Conservation (phyloP, 2,113 vertebrate genomes). For the Ondatra zibethicus region DNA sequence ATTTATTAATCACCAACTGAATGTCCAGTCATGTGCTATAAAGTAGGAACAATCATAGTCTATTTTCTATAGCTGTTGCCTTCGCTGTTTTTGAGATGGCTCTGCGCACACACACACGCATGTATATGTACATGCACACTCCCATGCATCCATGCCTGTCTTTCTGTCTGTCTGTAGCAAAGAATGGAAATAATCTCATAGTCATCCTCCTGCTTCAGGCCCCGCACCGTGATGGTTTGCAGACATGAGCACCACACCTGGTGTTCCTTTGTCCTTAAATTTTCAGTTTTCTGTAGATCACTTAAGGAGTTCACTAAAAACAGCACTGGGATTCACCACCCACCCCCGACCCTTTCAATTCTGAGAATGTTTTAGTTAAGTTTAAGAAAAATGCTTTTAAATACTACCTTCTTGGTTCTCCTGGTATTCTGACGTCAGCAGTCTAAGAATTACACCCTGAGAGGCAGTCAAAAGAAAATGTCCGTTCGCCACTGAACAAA, state of each 20-base stretch:
- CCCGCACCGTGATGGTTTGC: neutral
- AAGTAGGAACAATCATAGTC: neutral
- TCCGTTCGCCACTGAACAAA: neutral
- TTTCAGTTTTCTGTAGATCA: neutral
- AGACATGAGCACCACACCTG: no score
- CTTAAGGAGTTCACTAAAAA: neutral
- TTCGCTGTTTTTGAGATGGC: neutral
- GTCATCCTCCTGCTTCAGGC: neutral
- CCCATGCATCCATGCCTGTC: no score
- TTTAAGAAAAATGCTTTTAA: neutral
- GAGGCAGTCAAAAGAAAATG: neutral
- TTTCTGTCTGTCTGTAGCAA: neutral
- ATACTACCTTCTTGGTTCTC: neutral
- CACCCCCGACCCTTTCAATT: neutral
- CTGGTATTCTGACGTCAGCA: neutral
- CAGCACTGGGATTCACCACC: neutral
- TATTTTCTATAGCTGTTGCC: neutral
- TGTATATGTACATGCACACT: no score
- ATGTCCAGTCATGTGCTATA: neutral
- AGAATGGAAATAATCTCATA: neutral
- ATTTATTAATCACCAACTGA: neutral
- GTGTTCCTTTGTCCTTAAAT: neutral
- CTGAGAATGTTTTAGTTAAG: neutral
- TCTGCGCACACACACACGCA: accelerated
- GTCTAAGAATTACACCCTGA: neutral